phyloP scores from a whole-genome alignment of 1,140 invertebrate species.

The Onthophagus taurus region DNA sequence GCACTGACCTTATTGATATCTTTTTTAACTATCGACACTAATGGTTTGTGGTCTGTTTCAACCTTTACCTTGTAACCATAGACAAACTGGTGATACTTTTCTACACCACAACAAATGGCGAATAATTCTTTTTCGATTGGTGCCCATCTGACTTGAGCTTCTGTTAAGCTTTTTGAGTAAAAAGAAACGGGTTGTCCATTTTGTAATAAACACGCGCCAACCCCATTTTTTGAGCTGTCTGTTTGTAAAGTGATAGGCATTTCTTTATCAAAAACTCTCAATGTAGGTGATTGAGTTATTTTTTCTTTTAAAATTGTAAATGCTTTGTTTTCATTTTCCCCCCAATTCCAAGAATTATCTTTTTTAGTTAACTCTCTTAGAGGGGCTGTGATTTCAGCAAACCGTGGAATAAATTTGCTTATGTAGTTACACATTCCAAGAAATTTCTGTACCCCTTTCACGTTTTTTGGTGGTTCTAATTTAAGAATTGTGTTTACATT shows the following conservation, averaged over 20 bases:
- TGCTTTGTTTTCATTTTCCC: no score
- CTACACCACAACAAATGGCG: neutral
- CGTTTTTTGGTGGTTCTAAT: no score
- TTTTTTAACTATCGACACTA: neutral
- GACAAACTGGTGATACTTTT: slow-evolving; percentile 3
- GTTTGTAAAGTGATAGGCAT: no score
- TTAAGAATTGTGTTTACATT: no score
- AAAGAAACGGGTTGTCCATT: neutral
- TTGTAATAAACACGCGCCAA: neutral
- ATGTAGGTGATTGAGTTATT: neutral
- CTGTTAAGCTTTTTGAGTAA: neutral
- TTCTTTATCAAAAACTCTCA: neutral
- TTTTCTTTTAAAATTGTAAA: neutral
- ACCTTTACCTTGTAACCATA: neutral
- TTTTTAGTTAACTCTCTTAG: no score
- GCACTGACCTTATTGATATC: neutral
- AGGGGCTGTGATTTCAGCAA: no score
- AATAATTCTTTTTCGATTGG: slow-evolving; percentile 3
- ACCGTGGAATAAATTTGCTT: no score
- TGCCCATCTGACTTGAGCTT: neutral
- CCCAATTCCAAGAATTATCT: no score
- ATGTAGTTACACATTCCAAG: no score
- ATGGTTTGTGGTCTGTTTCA: neutral
- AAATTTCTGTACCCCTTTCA: no score
- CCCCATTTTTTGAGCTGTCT: neutral